Conservation (phyloP, 1,140 invertebrate species). For the Pachyrhynchus sulphureomaculatus region DNA sequence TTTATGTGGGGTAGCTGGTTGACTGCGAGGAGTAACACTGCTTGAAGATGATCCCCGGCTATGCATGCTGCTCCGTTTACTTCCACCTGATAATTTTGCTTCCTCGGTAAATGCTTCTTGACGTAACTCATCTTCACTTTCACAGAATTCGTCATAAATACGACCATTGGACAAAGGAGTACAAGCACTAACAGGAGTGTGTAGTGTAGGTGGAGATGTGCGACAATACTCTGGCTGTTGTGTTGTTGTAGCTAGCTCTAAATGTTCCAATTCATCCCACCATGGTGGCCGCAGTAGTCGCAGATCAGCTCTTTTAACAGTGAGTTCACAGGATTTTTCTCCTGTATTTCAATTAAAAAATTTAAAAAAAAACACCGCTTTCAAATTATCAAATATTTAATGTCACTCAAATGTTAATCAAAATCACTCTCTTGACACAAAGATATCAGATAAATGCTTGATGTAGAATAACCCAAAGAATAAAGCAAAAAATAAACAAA, state of each 20-base stretch:
- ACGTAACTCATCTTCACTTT: constrained; percentile 87
- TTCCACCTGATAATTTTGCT: constrained; percentile 65
- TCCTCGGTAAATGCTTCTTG: constrained; percentile 79
- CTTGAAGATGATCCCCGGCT: constrained; percentile 86
- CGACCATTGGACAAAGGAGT: constrained; percentile 61
- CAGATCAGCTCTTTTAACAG: constrained; percentile 81
- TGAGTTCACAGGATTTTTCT: constrained; percentile 51
- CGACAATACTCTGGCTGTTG: constrained; percentile 44
- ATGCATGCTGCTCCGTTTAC: constrained; percentile 86
- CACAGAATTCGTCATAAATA: constrained; percentile 78
- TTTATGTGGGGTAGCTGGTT: constrained; percentile 90
- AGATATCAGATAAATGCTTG: too few relatives aligned
- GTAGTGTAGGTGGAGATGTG: constrained; percentile 55
- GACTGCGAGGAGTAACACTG: constrained; percentile 80
- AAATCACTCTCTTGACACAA: too few relatives aligned
- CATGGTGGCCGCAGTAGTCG: constrained; percentile 90
- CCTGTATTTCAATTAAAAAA: not conserved
- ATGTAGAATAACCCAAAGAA: too few relatives aligned
- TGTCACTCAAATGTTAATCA: too few relatives aligned
- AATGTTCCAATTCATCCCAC: constrained; percentile 89
- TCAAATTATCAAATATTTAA: too few relatives aligned
- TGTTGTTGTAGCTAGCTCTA: constrained; percentile 43
- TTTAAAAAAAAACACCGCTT: too few relatives aligned
- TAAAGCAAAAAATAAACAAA: too few relatives aligned
- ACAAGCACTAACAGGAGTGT: constrained; percentile 53